Evolutionary conservation across 2,888 invertebrate genomes (phyloP), one percentile per base, ranked within the genome.

Genomic region (Trachelus tabidus): DNA sequence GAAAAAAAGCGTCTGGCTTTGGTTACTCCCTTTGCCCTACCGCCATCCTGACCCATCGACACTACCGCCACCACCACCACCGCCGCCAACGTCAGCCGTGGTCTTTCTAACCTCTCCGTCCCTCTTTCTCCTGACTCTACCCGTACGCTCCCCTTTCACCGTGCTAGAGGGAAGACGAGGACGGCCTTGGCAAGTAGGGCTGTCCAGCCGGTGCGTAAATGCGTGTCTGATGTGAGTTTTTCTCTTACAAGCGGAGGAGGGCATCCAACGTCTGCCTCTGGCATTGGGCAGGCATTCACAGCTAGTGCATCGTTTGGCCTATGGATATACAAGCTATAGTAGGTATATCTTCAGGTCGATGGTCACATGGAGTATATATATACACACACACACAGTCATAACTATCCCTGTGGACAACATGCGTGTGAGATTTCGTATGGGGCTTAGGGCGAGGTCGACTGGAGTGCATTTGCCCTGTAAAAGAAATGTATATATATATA

Each of bases 101-200:
- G 23, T 56, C 23, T 56, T 56, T 56, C 23, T 56, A 56, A 56
- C 56, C 56, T 56, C 23, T 56, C 15, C 56, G 15, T 56, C 56
- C 23, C 56, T 56, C 23, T 23, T 23, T 9, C 56, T 56, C 56
- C 23, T 56, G 56, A 23, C 56, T 56, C 23, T 15, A 6, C 56
- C 56, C 23, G 56, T 56, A 56, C 56, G 56, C 56, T 56, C 56
- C 56, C 56, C 56, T 71, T 34, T 34, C 33, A 37, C 30, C 15
- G 56, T 56, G 56, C 23, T 75, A 23, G 23, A 23, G 76, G 76
- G 73, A 83, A 79, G 75, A 71, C 76, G 76, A 77, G 76, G 71
- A 75, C 77, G 81, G 79, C 81, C 81, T 82, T 82, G 82, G 78
- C 76, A 71, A 75, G 76, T 82, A 82, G 82, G 82, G 82, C 75